Base-by-base conservation (phyloP, 2,797 vertebrate species). In the Danio kyathit region DNA sequence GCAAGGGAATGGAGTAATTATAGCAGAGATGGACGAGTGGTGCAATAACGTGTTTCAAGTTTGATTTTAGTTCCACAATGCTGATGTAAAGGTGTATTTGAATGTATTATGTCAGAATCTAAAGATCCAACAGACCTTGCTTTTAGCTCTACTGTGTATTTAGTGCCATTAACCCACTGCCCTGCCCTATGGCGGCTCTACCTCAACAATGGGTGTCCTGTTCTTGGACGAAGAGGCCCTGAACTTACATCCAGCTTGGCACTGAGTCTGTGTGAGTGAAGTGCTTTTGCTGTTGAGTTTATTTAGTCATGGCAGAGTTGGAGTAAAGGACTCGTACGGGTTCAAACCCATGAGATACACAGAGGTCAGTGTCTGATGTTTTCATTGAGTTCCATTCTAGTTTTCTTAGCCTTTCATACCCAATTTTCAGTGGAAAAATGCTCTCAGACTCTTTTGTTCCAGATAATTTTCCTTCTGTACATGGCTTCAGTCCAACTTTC, bases 401-500 rank as follows among this genome's bases (percentile, higher is more conserved):
- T 72, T 29, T 7, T 48, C 14, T 67, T 49, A 48, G 57, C 72
- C 43, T 66, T 57, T 60, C 14, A 56, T 60, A 10, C 52, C 52
- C 14, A 74, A 63, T 81, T 81, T 29, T 67, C 21, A 71, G 54
- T n/a, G 19, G 38, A 60, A 48, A 41, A 69, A 73, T 61, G 16
- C 82, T 75, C 61, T 66, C 44, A 19, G 57, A 21, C 43, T 71
- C 48, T 60, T 40, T 16, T 74, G 63, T 78, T 82, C 61, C 73
- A 44, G 48, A 51, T 70, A 44, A 67, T 74, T 72, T 64, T 65
- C 49, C 80, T 84, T 81, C 67, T 84, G 61, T 70, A 46, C 48
- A 82, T 84, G 80, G 69, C 76, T 41, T 40, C 7, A 52, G 49
- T 54, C 73, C 82, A 86, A 59, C 44, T 54, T 77, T 80, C 69